Evolutionary conservation across 2,113 vertebrate genomes (phyloP).

Genomic region (Ascaphus truei): DNA sequence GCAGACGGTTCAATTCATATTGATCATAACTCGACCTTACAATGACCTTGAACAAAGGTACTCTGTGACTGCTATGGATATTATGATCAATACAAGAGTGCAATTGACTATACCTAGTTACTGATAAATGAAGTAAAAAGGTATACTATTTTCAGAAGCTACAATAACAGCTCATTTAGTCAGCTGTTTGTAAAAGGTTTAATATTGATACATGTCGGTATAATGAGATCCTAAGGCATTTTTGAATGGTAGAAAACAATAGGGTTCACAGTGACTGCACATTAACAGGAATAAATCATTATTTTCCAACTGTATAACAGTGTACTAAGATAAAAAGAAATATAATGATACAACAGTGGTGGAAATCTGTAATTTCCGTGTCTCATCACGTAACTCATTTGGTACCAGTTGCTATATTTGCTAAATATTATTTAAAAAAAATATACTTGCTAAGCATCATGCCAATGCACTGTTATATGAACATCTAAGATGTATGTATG

Average conservation of each 20-base stretch:
- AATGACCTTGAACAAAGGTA: constrained; percentile 79
- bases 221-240: constrained; percentile 68
- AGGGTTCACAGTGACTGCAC: constrained; percentile 54
- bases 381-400: not conserved
- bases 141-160: constrained; percentile 64
- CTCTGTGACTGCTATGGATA: constrained; percentile 71
- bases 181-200: constrained; percentile 65
- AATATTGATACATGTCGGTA: constrained; percentile 70
- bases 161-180: constrained; percentile 73
- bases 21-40: constrained; percentile 77
- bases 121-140: constrained; percentile 69
- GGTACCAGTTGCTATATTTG: not conserved
- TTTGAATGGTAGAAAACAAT: constrained; percentile 64
- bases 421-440: not conserved
- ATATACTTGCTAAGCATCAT: not conserved
- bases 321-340: constrained; percentile 47
- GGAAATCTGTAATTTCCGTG: constrained; percentile 38
- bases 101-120: constrained; percentile 75
- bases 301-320: constrained; percentile 54
- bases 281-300: constrained; percentile 66
- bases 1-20: constrained; percentile 80
- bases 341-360: constrained; percentile 52
- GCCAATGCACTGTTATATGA: not conserved
- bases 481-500: not conserved
- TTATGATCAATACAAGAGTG: constrained; percentile 80